Evolutionary conservation across 2,797 vertebrate genomes (phyloP).

Genomic region (Argentina silus): DNA sequence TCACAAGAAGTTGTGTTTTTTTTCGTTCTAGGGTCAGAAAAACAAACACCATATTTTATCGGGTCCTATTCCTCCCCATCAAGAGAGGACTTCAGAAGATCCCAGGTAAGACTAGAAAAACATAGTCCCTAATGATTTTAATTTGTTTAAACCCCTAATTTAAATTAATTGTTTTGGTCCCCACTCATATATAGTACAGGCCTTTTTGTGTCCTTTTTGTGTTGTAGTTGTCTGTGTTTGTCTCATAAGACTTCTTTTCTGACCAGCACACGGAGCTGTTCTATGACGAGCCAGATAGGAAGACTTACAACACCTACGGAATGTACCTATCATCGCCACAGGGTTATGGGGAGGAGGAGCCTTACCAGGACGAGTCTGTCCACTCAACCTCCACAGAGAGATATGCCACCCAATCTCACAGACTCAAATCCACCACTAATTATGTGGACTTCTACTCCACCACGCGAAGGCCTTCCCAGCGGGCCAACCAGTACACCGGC

Average conservation of each 20-base stretch:
- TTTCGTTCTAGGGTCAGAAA: constrained; percentile 85
- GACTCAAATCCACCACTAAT: constrained; percentile 92
- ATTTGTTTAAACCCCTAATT: too few species aligned
- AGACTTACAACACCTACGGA: constrained; percentile 91
- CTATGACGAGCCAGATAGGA: constrained; percentile 90
- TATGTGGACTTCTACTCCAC: constrained; percentile 99
- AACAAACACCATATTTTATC: constrained; percentile 94
- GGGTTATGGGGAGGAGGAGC: constrained; percentile 88
- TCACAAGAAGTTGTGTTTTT: constrained; percentile 11
- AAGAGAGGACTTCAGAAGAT: constrained; percentile 86
- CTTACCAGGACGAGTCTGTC: constrained; percentile 88
- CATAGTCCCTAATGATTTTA: not conserved
- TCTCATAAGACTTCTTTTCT: not conserved
- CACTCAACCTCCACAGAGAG: constrained; percentile 85
- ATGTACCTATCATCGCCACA: constrained; percentile 93
- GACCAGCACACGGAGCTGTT: constrained; percentile 88
- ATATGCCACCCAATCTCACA: constrained; percentile 86
- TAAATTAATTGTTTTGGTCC: not conserved
- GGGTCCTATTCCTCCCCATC: constrained; percentile 95
- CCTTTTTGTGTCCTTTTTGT: not conserved
- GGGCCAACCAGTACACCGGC: constrained; percentile 94
- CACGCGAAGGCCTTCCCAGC: constrained; percentile 89
- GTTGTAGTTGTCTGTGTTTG: not conserved
- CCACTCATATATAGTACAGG: not conserved
- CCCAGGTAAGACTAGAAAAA: constrained; percentile 81